Base-by-base conservation (phyloP, 2,797 vertebrate genomes). In the Sylvia borin region DNA sequence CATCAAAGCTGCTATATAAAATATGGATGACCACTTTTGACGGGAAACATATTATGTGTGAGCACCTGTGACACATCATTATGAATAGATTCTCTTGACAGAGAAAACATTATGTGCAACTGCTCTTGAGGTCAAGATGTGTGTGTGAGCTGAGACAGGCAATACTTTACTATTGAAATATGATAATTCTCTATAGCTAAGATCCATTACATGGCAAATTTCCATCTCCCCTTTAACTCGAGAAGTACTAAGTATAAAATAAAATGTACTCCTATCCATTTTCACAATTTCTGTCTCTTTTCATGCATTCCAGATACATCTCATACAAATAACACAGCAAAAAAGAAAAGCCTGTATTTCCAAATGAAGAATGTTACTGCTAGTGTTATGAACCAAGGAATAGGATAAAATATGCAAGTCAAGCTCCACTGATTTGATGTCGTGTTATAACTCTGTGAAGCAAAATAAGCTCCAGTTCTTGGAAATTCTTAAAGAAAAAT, bases 1-100 rank as follows among this genome's bases (percentile, higher is more conserved):
- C 89, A 86, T 92, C 87, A 90, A 90, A 96, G 76, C 47, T 90
- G 55, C 73, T 78, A 22, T 76, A 86, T 93, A 84, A 93, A 93
- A 85, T 90, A 83, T 16, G 36, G 72, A 62, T 75, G 89, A 91
- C 74, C 36, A 27, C 10, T 92, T 88, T 60, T 78, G 89, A 88
- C 0, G 0, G 58, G 81, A 93, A 96, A 84, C 62, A 47, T 90
- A 93, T 85, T 83, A 71, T 50, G 79, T 96, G 81, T 78, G 78
- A 94, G 68, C 81, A 94, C 89, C 87, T 95, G 76, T 78, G 89
- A 73, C 89, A 81, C 15, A 0, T 92, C 85, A 78, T 87, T 91
- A 77, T 50, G 40, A 83, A 83, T 12, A 72, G 61, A 54, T 78
- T 70, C 29, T 75, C 66, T 64, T 62, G 68, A 95, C 74, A 92